Conservation (phyloP, 30 jellyfish, hydroid and myxozoan genomes). For the Turritopsis dohrnii region DNA sequence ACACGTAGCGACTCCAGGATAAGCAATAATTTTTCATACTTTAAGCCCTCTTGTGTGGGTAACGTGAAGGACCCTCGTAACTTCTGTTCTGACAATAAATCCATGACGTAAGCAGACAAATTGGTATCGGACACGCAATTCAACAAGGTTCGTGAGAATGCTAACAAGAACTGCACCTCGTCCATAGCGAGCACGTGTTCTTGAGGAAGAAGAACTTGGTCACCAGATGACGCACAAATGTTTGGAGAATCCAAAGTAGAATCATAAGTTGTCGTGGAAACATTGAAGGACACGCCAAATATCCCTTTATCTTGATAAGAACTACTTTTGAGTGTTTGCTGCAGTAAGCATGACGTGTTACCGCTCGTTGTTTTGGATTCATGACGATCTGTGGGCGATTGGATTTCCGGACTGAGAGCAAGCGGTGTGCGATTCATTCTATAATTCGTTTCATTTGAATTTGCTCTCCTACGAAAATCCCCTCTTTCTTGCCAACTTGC, state of each 20-base stretch:
- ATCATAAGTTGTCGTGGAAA: neutral
- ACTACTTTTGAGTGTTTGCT: neutral
- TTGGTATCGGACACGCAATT: slow-evolving; percentile 17
- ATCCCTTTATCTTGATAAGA: neutral
- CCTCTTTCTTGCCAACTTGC: slow-evolving; percentile 37
- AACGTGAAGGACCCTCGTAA: neutral
- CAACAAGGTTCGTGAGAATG: slow-evolving; percentile 21
- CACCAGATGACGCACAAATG: slow-evolving; percentile 4
- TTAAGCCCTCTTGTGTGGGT: slow-evolving; percentile 32
- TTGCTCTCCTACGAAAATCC: neutral
- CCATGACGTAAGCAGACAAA: slow-evolving; percentile 13
- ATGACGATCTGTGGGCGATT: neutral
- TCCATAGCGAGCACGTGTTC: slow-evolving; percentile 29
- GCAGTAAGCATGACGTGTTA: neutral
- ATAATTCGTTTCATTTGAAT: neutral
- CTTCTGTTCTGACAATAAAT: slow-evolving; percentile 17
- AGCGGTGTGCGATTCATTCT: neutral
- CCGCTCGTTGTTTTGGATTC: neutral
- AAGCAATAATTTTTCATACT: slow-evolving; percentile 10
- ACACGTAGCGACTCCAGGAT: slow-evolving; percentile 32
- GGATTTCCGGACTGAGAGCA: neutral
- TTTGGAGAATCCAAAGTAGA: slow-evolving; percentile 6
- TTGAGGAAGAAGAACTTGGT: slow-evolving; percentile 16
- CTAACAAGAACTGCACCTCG: slow-evolving; percentile 33
- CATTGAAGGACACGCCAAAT: neutral